Conservation (phyloP, 2,797 vertebrate species). For the Mallotus villosus region DNA sequence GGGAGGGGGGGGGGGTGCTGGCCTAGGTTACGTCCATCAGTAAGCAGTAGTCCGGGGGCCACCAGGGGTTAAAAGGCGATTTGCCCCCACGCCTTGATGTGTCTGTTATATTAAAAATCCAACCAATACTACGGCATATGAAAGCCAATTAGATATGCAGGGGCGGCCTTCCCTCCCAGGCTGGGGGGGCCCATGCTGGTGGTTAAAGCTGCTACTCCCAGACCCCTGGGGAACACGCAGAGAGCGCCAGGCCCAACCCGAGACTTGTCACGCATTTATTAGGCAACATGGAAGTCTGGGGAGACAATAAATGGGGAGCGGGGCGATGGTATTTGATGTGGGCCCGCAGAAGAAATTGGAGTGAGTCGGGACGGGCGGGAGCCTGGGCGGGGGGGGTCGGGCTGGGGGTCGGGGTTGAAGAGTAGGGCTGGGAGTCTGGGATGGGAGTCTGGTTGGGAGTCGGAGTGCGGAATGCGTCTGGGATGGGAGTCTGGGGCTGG, state of each 20-base stretch:
- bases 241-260: conserved; percentile 71
- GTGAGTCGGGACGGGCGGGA: neutral
- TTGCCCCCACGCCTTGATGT: conserved; percentile 67
- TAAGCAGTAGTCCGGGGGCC: conserved; percentile 50
- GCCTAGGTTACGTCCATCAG: neutral
- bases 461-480: too few species aligned
- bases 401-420: neutral
- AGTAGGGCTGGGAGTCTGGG: conserved; percentile 40
- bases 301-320: conserved; percentile 80
- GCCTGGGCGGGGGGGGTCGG: neutral
- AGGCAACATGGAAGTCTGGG: conserved; percentile 74
- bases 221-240: conserved; percentile 76
- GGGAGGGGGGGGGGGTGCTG: neutral
- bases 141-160: conserved; percentile 84
- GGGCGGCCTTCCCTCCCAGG: conserved; percentile 58
- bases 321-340: conserved; percentile 74
- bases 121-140: conserved; percentile 82
- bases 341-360: conserved; percentile 39
- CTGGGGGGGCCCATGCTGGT: conserved; percentile 68
- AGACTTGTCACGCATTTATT: conserved; percentile 82
- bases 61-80: conserved; percentile 74
- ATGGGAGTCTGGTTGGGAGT: conserved; percentile 62
- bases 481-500: too few species aligned
- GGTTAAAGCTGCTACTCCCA: conserved; percentile 80
- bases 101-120: conserved; percentile 86